Evolutionary conservation across 2,888 invertebrate species (phyloP), one percentile per base, ranked within the genome.

Genomic region (Agrenia bidenticulata): DNA sequence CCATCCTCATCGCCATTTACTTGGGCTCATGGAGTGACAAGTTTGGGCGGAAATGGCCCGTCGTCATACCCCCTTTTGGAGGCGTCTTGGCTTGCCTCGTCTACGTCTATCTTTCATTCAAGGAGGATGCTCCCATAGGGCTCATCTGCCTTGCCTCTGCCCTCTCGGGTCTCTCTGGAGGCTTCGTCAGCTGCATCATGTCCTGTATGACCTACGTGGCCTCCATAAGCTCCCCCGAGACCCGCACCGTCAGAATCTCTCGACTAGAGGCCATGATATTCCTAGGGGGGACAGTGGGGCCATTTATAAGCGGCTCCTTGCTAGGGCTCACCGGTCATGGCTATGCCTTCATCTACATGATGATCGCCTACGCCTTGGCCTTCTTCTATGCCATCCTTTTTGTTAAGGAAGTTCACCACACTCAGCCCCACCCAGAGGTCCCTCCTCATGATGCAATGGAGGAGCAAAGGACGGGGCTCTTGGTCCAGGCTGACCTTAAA

Each of bases 241-340:
- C 76, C 11, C 77, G 81, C 66, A 81, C 81, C 1, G 73, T 78
- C 15, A 72, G 81, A 58, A 78, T 83, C n/a, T 80, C 80, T 0
- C 75, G 82, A 19, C 70, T 81, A 45, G 82, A 83, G 75, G 78
- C 81, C 1, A 81, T 82, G 80, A 77, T 79, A 11, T 81, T 80
- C 68, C 53, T 81, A 15, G 80, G 82, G 2, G 80, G 79, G 5
- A 75, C 75, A 17, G 58, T 81, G 4, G 82, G 82, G 0, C 80
- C 80, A 2, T 78, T 80, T 54, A 61, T 79, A 15, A 79, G 79
- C 5, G 82, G 81, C 0, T 73, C 77, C 1, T 75, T 82, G 66
- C 73, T 81, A 4, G 77, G 79, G 41, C 37, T 74, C 13, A 78
- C 78, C 1, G 78, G 79, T 27, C 77, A 78, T 70, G 76, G 77